A percentile compares a stretch with the other conserved stretches of the same genome.
Conservation (phyloP, 2,888 invertebrate species). For the Anthrax anthrax region DNA sequence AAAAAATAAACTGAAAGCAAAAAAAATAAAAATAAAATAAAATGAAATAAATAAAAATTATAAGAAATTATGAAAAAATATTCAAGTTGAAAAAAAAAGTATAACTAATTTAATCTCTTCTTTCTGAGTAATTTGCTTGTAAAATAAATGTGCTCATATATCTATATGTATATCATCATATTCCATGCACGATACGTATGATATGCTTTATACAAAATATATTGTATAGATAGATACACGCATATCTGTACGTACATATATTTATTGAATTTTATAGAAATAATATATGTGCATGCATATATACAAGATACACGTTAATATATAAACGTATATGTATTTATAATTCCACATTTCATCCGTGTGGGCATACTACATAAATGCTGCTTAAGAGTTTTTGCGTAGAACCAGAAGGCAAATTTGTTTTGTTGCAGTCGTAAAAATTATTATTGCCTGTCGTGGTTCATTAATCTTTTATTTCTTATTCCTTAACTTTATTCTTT, state of each 20-base stretch:
- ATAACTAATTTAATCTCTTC: neutral
- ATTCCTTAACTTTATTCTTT: neutral
- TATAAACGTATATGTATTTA: neutral
- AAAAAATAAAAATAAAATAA: neutral
- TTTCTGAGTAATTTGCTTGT: neutral
- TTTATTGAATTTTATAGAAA: too few species aligned
- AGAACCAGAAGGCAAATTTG: neutral
- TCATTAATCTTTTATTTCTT: neutral
- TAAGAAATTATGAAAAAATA: neutral
- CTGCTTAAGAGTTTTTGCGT: neutral
- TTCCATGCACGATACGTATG: too few species aligned
- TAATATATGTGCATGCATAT: too few species aligned
- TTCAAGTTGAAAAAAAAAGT: neutral
- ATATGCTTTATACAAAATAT: too few species aligned
- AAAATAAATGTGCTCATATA: neutral
- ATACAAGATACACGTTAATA: too few species aligned
- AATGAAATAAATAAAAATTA: neutral
- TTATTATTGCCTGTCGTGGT: neutral
- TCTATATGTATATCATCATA: too few species aligned
- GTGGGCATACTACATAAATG: neutral
- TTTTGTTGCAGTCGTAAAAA: neutral
- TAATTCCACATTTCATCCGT: neutral
- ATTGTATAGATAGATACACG: too few species aligned
- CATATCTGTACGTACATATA: too few species aligned
- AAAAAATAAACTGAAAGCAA: neutral